Base-by-base conservation (phyloP, 2,888 invertebrate genomes). In the Netelia fuscicornis region DNA sequence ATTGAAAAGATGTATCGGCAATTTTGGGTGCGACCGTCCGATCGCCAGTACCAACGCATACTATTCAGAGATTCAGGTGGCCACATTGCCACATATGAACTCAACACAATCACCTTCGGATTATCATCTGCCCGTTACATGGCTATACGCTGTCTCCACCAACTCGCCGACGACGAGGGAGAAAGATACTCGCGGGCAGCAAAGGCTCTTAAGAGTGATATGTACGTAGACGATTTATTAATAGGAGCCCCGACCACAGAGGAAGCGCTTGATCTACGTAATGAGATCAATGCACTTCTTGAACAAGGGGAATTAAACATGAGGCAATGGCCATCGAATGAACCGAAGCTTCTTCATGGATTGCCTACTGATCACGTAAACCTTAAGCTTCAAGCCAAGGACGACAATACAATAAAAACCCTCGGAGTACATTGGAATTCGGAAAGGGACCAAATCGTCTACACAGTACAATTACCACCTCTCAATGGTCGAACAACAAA, bases 351-450 rank as follows among this genome's bases (percentile, higher is more conserved):
- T 30, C 77, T 84, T 2, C 23, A 74, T 17, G 67, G 77, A 8
- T 25, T 84, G 48, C 77, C 81, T 2, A 9, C 42, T 1, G 72
- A 13, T 11, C 56, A 65, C 17, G 37, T 80, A 1, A 62, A 80
- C 11, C 54, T 68, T 8, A 75, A 80, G 9, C 52, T 65, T 2
- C 64, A 65, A 68, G 52, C 75, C n/a, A 72, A 56, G 1, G 68
- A 78, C 2, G 70, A 75, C n/a, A 11, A 56, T 9, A 84, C 80
- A 0, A 44, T 85, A 0, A 85, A 85, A 60, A 77, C 77, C 13
- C 68, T 85, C n/a, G 83, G 83, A 6, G 54, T 79, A 2, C 64
- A 72, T 13, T 87, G 87, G 86, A 58, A 84, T 20, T 77, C 86
- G 1, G 23, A 71, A 17, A 42, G 56, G 11, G 86, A 86, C 23